Evolutionary conservation across 2,797 vertebrate species (phyloP).

Genomic region (Lateolabrax maculatus): DNA sequence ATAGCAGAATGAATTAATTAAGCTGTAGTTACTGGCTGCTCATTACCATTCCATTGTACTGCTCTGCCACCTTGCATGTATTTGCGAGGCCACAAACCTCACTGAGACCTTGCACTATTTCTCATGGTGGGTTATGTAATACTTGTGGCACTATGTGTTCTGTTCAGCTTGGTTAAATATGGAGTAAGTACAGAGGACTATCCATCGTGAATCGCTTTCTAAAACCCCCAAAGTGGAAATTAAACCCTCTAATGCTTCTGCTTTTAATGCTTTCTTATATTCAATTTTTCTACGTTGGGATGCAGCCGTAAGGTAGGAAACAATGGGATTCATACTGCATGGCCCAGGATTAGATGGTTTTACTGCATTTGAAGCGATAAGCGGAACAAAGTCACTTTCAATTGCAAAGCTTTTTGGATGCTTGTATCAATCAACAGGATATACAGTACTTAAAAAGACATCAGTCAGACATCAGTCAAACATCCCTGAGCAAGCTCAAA

Average conservation of each 20-base stretch:
- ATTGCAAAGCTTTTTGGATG: too few relatives aligned
- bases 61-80: conserved; percentile 22
- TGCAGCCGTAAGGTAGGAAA: background rate
- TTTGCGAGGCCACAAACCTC: conserved; percentile 46
- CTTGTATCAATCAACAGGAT: too few relatives aligned
- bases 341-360: background rate
- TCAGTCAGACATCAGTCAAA: background rate
- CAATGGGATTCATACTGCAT: background rate
- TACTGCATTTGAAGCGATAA: background rate
- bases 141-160: conserved; percentile 15
- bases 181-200: conserved; percentile 6
- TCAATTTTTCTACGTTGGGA: background rate
- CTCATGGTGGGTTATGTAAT: conserved; percentile 40
- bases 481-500: background rate
- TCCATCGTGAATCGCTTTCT: background rate
- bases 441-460: background rate
- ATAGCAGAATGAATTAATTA: conserved; percentile 47
- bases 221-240: conserved; percentile 15
- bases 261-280: background rate
- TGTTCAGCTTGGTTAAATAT: conserved; percentile 28
- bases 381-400: background rate
- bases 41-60: conserved; percentile 57
- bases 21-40: conserved; percentile 22
- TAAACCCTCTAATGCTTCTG: conserved; percentile 1
- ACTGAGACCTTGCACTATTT: conserved; percentile 27